Base-by-base conservation (phyloP, 2,113 vertebrate species). In the Chrysochloris asiatica region DNA sequence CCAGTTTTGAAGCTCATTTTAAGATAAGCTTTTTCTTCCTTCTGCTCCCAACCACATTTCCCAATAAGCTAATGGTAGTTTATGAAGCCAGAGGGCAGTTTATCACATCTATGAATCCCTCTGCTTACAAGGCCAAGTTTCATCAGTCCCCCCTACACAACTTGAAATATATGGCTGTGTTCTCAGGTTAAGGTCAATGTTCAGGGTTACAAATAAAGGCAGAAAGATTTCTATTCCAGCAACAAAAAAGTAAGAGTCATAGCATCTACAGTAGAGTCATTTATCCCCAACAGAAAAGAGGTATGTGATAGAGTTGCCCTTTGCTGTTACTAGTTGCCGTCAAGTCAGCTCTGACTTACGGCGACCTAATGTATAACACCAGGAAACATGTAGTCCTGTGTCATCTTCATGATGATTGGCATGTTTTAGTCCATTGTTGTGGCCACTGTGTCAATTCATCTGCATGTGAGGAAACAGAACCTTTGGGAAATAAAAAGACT, bases 111-210 rank as follows among this genome's bases (percentile, higher is more conserved):
- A 71, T 67, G 82, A 93, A 88, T 86, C 50, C 86, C 45, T 92
- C 67, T 63, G n/a, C 17, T 45, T 56, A 13, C 84, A 95, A 95
- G 89, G 92, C 86, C 93, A 89, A 56, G 48, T 71, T 93, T 86
- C 83, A 96, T 73, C 72, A 88, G 26, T 2, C 1, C 19, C 38
- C 56, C 28, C 76, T 21, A 87, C 88, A 69, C 72, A 79, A 83
- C 48, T 11, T 93, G 86, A 96, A 94, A 96, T 89, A 89, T 59
- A 89, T 3, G 77, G 71, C 80, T 47, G 48, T 11, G 67, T 71
- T 83, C 92, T 90, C 52, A 59, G 67, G 86, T 28, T 30, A 30
- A 93, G 83, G 93, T 76, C 90, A 94, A 59, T 6, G 79, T 36
- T 52, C 76, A 71, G 83, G 83, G 90, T 80, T 50, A 77, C 56